Evolutionary conservation across 2,113 vertebrate genomes (phyloP).

Genomic region (Ariopsis seemanni): DNA sequence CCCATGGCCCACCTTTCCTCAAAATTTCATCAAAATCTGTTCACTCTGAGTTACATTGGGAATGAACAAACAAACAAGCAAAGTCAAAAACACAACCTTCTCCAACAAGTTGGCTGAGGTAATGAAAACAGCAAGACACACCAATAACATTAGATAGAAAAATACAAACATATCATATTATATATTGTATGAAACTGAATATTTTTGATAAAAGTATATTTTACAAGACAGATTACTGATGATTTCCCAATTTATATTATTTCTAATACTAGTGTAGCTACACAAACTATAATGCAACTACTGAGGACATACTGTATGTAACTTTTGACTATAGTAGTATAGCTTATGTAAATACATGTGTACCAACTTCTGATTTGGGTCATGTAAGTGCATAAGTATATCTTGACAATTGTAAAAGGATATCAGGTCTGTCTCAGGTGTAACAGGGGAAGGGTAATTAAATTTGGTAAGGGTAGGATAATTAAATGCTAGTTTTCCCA

Average conservation of each 20-base stretch:
- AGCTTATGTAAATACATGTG: neutral
- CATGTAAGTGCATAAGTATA: neutral
- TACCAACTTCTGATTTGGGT: neutral
- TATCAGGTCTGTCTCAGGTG: neutral
- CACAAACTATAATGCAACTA: too few relatives aligned
- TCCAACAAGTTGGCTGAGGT: too few relatives aligned
- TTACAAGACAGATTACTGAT: neutral
- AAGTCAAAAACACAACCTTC: too few relatives aligned
- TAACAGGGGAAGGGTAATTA: neutral
- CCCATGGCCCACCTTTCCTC: too few relatives aligned
- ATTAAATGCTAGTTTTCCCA: neutral
- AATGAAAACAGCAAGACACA: neutral
- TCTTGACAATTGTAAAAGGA: neutral
- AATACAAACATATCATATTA: neutral
- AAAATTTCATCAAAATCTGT: too few relatives aligned
- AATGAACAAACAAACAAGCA: too few relatives aligned
- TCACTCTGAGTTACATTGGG: too few relatives aligned
- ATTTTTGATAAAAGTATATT: neutral
- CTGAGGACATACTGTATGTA: neutral
- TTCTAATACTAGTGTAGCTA: neutral
- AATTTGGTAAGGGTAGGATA: neutral
- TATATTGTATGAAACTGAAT: neutral
- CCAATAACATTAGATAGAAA: neutral
- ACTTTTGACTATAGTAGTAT: neutral
- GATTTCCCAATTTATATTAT: neutral